Evolutionary conservation across 2,113 vertebrate genomes (phyloP), one percentile per base, ranked within the genome.

Genomic region (Oncorhynchus kisutch): DNA sequence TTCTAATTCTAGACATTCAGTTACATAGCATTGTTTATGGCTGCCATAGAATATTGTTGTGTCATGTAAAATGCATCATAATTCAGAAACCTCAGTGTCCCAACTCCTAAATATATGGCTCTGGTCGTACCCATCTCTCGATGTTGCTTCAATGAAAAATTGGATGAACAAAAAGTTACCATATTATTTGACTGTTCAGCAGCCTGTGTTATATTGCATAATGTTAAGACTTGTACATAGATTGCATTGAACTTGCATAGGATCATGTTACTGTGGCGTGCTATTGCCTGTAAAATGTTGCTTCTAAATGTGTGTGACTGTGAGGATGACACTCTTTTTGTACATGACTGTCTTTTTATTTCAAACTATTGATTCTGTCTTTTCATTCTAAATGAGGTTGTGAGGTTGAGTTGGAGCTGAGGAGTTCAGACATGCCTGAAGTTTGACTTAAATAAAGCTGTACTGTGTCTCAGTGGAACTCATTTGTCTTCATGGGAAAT

Each of bases 381-480:
- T 90, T 91, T 91, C 90, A 93, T 96, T 95, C 85, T 92, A 91
- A 93, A 88, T 83, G 91, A 79, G 78, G 95, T 97, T 95, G 94
- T 11, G 39, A 11, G 39, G 39, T 97, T 95, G 94, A 95, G 94
- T 92, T 93, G 92, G 81, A 90, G 39, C 39, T 11, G 39, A 14
- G 87, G 88, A 91, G 92, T 94, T 94, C 94, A 95, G 94, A 95
- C 92, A 96, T 98, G 96, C 96, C 97, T 96, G 96, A 96, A 95
- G 94, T 96, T 94, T 96, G 94, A 98, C 94, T 97, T 97, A 95
- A 99, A 98, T 99, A 99, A 95, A 99, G 96, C 95, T 94, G 95
- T 97, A 96, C 95, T 97, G 95, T 96, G 97, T 97, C 95, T 91
- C 91, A 90, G 84, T 90, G 54, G 91, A 86, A 72, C 16, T 51